Percentiles rank a stretch among this genome's conserved stretches.
Conservation (phyloP, 2,113 vertebrate species). For the Monopterus albus region DNA sequence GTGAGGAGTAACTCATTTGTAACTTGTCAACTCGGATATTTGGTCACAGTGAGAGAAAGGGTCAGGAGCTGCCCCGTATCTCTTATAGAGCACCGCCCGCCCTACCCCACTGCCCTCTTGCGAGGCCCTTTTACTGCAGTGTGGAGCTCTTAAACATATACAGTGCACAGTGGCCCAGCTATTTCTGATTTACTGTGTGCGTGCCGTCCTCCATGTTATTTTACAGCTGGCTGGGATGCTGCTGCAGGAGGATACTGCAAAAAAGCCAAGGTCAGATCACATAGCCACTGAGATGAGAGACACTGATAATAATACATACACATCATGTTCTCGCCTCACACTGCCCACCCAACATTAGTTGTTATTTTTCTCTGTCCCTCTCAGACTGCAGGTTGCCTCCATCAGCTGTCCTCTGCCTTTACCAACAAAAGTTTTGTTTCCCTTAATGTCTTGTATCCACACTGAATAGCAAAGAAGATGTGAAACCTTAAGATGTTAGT, state of each 20-base stretch:
- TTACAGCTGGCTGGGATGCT: conserved; percentile 78
- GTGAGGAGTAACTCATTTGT: conserved; percentile 22
- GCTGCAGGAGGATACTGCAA: conserved; percentile 72
- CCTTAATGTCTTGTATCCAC: too few relatives aligned
- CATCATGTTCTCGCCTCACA: conserved; percentile 38
- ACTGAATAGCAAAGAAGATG: too few relatives aligned
- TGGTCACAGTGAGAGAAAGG: conserved; percentile 38
- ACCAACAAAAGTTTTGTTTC: too few relatives aligned
- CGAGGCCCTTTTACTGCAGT: conserved; percentile 61
- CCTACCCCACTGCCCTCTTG: conserved; percentile 16
- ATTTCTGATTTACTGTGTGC: conserved; percentile 79
- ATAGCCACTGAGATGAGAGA: conserved; percentile 63
- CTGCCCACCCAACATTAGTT: conserved; percentile 16
- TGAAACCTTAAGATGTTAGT: neutral
- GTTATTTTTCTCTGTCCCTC: conserved; percentile 25
- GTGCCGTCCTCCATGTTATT: conserved; percentile 78
- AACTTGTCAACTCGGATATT: conserved; percentile 47
- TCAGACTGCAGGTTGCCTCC: conserved; percentile 8
- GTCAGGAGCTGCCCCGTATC: conserved; percentile 31
- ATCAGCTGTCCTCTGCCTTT: conserved; percentile 3
- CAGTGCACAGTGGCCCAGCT: conserved; percentile 60
- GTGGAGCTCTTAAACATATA: conserved; percentile 64
- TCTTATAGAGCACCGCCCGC: conserved; percentile 28
- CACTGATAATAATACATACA: conserved; percentile 41
- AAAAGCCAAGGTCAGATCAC: conserved; percentile 77